These are phyloP conservation scores for Eupithecia vulgata DNA, from an alignment of 2,888 invertebrate genomes.

Conservation along the genomic window DNA sequence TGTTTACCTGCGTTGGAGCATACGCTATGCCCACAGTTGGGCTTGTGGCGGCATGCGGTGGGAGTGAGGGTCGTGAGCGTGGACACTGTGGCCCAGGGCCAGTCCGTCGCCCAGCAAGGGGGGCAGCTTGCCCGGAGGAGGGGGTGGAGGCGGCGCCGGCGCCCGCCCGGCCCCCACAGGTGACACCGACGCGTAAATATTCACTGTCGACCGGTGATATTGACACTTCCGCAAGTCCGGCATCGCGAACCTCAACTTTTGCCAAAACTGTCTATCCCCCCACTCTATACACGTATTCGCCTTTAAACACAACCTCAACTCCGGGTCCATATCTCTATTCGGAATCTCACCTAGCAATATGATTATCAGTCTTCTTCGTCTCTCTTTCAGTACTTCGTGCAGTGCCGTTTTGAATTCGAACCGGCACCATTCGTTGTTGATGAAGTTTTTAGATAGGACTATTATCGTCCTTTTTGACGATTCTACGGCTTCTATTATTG, in stretches of 20 bases:
- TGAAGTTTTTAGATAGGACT: conserved; percentile 95
- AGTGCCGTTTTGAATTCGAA: conserved; percentile 97
- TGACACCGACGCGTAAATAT: conserved; percentile 88
- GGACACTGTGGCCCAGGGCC: conserved; percentile 73
- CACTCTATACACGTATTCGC: conserved; percentile 96
- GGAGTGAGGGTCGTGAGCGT: conserved; percentile 73
- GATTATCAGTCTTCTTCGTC: conserved; percentile 93
- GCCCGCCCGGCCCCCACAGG: conserved; percentile 83
- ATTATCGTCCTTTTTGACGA: conserved; percentile 95
- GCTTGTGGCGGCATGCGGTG: conserved; percentile 86
- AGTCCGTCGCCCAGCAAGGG: conserved; percentile 82
- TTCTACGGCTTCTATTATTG: conserved; percentile 96
- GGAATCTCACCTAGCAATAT: conserved; percentile 95
- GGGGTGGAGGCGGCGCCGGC: conserved; percentile 85
- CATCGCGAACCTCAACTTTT: conserved; percentile 95
- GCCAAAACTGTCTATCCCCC: conserved; percentile 98
- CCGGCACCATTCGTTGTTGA: conserved; percentile 97
- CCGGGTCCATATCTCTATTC: conserved; percentile 94
- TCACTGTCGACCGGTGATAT: conserved; percentile 87
- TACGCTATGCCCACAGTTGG: conserved; percentile 92
- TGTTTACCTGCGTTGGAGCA: conserved; percentile 86
- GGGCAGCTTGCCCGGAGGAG: conserved; percentile 86
- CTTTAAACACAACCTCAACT: conserved; percentile 94
- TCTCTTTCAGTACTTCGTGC: conserved; percentile 94
- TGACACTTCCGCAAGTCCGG: conserved; percentile 90